These are phyloP conservation scores for Pagetopsis macropterus DNA, from an alignment of 2,797 vertebrate species.

Conservation along the genomic window DNA sequence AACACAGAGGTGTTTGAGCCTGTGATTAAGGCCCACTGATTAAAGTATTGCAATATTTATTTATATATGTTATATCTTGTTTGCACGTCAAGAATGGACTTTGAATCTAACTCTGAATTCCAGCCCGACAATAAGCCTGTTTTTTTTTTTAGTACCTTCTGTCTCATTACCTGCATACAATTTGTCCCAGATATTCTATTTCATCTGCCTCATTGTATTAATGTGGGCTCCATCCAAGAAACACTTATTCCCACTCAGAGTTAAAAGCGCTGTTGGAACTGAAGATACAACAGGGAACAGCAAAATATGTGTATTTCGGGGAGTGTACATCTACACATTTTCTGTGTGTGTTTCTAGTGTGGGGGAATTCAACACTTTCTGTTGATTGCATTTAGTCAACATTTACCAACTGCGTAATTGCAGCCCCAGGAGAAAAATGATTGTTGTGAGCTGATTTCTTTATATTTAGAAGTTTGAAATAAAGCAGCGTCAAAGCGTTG, in stretches of 20 bases:
- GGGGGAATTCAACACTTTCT: constrained; percentile 62
- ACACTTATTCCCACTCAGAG: constrained; percentile 72
- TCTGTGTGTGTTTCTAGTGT: constrained; percentile 22
- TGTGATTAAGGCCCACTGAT: too few relatives aligned
- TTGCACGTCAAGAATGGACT: not conserved
- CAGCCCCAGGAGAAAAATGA: constrained; percentile 27
- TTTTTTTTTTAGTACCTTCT: not conserved
- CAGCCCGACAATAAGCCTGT: not conserved
- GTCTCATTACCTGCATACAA: not conserved
- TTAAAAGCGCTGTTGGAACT: constrained; percentile 54
- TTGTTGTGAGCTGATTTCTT: constrained; percentile 33
- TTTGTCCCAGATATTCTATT: constrained; percentile 37
- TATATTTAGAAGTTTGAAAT: constrained; percentile 36
- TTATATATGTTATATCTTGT: not conserved
- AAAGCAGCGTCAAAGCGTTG: constrained; percentile 36
- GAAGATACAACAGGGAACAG: constrained; percentile 44
- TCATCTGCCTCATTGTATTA: constrained; percentile 66
- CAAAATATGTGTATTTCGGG: constrained; percentile 55
- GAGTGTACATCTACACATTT: constrained; percentile 1
- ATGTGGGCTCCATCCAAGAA: constrained; percentile 73
- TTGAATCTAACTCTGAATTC: not conserved
- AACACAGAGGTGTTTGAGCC: too few relatives aligned
- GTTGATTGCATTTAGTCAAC: constrained; percentile 46
- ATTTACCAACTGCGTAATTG: constrained; percentile 39
- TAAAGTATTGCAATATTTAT: too few relatives aligned